Conservation (phyloP, 2,797 vertebrate species). For the Cephalopachus bancanus region DNA sequence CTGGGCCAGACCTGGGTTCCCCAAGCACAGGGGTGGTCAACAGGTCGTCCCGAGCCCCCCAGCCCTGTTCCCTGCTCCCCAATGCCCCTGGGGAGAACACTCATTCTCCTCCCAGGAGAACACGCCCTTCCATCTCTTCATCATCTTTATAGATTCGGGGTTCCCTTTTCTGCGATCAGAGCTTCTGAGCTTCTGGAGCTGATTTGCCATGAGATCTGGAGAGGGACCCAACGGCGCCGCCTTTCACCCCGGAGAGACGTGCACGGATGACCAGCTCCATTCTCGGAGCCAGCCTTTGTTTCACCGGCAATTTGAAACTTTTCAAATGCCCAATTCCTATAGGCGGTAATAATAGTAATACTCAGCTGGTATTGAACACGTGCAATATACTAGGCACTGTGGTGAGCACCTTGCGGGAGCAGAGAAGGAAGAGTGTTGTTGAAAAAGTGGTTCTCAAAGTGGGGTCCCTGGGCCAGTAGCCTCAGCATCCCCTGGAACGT, state of each 20-base stretch:
- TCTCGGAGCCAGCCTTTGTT: background rate
- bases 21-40: no score
- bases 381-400: background rate
- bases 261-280: background rate
- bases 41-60: no score
- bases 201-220: background rate
- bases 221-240: background rate
- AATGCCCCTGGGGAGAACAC: background rate
- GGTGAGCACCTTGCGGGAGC: background rate
- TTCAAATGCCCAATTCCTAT: background rate
- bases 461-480: no score
- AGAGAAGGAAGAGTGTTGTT: background rate
- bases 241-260: no score
- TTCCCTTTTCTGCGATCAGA: background rate
- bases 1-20: background rate
- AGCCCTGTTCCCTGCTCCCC: background rate
- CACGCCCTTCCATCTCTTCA: background rate
- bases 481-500: no score
- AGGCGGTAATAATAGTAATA: background rate
- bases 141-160: background rate
- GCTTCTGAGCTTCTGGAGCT: conserved; percentile 32
- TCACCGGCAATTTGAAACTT: background rate
- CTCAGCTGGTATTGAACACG: background rate
- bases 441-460: no score
- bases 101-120: background rate